phyloP scores from a whole-genome alignment of 2,797 vertebrate genomes.

The Merluccius polli region DNA sequence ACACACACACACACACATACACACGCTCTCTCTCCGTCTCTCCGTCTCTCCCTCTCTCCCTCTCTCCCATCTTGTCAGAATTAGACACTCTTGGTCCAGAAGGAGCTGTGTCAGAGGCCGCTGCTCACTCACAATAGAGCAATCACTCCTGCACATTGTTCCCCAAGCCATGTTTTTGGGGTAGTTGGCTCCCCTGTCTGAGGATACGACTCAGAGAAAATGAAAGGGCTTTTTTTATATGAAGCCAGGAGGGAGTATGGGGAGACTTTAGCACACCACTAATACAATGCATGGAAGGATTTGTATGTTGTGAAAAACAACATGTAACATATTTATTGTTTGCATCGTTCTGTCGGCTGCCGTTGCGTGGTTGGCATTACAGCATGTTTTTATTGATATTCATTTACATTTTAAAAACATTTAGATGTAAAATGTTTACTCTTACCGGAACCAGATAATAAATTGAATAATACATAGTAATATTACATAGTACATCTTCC shows the following conservation, averaged over 20 bases:
- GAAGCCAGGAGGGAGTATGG: too few species aligned
- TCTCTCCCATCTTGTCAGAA: conserved; percentile 60
- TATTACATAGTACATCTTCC: too few species aligned
- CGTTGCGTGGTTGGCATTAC: neutral
- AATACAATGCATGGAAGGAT: conserved; percentile 35
- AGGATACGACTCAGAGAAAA: conserved; percentile 61
- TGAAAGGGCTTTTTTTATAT: conserved; percentile 51
- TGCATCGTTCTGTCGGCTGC: neutral
- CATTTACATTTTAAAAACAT: neutral
- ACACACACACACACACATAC: too few species aligned
- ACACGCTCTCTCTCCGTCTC: conserved; percentile 61
- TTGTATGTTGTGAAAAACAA: neutral
- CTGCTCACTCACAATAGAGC: conserved; percentile 66
- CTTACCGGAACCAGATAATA: neutral
- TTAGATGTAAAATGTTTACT: neutral
- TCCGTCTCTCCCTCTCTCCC: conserved; percentile 61
- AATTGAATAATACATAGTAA: too few species aligned
- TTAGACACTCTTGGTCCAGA: conserved; percentile 64
- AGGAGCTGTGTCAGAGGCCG: conserved; percentile 67
- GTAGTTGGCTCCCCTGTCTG: conserved; percentile 48
- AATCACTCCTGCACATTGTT: conserved; percentile 67
- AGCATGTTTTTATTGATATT: neutral
- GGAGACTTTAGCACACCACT: conserved; percentile 4
- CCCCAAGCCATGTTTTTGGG: conserved; percentile 56
- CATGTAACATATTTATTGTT: neutral